Evolutionary conservation across 2,113 vertebrate genomes (phyloP).

Genomic region (Syngnathus floridae): DNA sequence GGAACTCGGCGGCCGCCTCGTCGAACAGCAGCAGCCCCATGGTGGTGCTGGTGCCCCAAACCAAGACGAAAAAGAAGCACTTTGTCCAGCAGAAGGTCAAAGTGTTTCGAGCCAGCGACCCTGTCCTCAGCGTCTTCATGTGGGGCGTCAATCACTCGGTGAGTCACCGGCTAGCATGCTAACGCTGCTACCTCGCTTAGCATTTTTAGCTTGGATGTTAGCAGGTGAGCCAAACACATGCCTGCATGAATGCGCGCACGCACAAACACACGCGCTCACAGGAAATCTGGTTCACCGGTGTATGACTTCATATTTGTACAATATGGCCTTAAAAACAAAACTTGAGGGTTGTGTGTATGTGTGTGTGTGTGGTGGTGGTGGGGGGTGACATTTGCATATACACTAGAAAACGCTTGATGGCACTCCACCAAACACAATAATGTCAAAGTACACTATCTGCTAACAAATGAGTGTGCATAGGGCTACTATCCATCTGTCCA

Average conservation of each 20-base stretch:
- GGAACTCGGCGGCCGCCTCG: slow-evolving; percentile 61
- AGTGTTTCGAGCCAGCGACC: slow-evolving; percentile 85
- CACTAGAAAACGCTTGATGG: no score
- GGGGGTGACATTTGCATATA: no score
- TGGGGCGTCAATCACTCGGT: slow-evolving; percentile 95
- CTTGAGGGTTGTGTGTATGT: no score
- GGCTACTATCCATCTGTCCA: no score
- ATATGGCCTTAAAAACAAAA: no score
- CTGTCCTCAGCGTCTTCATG: slow-evolving; percentile 84
- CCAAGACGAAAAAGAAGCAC: slow-evolving; percentile 92
- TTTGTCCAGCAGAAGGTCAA: slow-evolving; percentile 94
- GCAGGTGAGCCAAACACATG: neutral
- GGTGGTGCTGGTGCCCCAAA: slow-evolving; percentile 75
- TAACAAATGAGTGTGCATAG: no score
- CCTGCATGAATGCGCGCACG: no score
- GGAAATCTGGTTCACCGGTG: no score
- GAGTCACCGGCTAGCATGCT: slow-evolving; percentile 46
- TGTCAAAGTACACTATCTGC: no score
- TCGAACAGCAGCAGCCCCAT: slow-evolving; percentile 51
- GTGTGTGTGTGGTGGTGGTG: no score
- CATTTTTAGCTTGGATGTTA: neutral
- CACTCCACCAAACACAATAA: no score
- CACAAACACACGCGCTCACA: neutral
- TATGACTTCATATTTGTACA: no score
- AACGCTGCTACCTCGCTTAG: neutral